These are phyloP conservation scores for Sarcophilus harrisii DNA, from an alignment of 2,797 vertebrate genomes.

Conservation along the genomic window DNA sequence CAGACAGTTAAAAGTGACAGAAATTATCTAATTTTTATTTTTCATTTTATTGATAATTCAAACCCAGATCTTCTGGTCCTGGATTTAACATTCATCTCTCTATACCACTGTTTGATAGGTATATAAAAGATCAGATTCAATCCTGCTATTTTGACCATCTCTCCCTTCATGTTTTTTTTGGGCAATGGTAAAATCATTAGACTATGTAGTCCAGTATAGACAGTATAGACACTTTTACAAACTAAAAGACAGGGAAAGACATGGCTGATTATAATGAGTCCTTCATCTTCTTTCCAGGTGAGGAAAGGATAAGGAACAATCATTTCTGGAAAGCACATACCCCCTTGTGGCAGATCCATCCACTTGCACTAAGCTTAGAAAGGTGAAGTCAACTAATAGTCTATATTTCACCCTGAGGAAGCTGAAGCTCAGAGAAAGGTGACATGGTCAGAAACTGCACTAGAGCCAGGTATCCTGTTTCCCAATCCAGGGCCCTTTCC, in stretches of 20 bases:
- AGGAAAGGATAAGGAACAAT: background rate
- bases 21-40: background rate
- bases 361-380: background rate
- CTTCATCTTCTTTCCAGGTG: background rate
- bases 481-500: background rate
- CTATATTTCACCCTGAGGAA: background rate
- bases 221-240: background rate
- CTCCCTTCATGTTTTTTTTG: background rate
- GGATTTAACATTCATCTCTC: background rate
- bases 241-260: background rate
- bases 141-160: background rate
- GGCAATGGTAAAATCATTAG: background rate
- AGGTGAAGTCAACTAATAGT: background rate
- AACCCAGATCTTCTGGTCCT: background rate
- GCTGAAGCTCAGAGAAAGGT: background rate
- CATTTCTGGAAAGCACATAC: background rate
- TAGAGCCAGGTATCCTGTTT: background rate
- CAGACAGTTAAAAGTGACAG: background rate
- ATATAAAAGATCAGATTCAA: background rate
- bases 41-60: background rate
- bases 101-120: background rate
- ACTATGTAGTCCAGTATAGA: background rate
- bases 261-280: background rate
- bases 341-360: background rate
- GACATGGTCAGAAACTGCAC: background rate